These are phyloP conservation scores for Ailurus styani DNA, from an alignment of 2,113 vertebrate genomes.

Conservation along the genomic window DNA sequence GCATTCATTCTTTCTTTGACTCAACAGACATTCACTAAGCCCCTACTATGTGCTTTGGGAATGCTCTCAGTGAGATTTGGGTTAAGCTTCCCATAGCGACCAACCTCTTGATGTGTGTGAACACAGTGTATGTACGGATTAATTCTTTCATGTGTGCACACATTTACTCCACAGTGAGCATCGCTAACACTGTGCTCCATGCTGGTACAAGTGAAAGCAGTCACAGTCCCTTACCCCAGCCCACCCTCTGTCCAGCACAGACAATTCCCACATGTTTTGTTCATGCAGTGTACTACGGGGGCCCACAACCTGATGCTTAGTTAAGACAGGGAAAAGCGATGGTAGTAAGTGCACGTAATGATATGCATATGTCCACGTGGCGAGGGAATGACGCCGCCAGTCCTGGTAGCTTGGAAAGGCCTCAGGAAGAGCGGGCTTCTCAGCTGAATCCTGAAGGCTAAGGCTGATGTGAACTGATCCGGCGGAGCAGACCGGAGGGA, in stretches of 20 bases:
- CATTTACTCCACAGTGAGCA: background rate
- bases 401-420: background rate
- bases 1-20: background rate
- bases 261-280: background rate
- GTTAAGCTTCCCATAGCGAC: background rate
- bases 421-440: background rate
- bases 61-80: background rate
- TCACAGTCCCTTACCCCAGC: background rate
- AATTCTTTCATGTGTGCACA: background rate
- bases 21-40: background rate
- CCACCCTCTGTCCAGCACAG: background rate
- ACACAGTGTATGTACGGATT: background rate
- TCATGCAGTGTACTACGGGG: background rate
- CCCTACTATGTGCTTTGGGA: background rate
- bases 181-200: background rate
- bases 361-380: fast-evolving
- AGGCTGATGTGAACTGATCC: background rate
- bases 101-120: background rate
- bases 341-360: background rate
- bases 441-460: background rate
- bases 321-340: background rate
- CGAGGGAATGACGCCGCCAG: background rate
- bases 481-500: background rate
- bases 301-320: background rate
- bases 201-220: background rate